Percentiles rank a stretch among this genome's conserved stretches.
Conservation (phyloP, 2,113 vertebrate species). For the Herpailurus yagouaroundi region DNA sequence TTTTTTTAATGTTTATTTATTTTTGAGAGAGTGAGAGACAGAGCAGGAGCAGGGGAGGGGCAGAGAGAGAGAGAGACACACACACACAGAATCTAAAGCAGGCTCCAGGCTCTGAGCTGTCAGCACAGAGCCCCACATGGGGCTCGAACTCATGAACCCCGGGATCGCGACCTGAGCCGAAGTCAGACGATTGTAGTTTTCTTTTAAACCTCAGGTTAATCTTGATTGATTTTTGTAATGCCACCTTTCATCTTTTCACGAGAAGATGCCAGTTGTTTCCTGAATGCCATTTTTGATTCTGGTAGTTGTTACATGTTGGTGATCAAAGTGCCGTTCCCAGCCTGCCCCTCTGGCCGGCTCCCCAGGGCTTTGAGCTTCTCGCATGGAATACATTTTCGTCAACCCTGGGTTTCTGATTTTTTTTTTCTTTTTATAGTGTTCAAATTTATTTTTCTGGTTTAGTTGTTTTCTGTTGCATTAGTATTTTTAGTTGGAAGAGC, state of each 20-base stretch:
- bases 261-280: neutral
- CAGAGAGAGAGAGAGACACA: too few species aligned
- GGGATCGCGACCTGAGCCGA: too few species aligned
- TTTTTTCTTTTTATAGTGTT: neutral
- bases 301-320: neutral
- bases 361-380: neutral
- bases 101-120: too few species aligned
- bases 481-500: neutral
- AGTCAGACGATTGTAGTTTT: neutral
- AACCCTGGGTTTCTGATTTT: neutral
- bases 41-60: too few species aligned
- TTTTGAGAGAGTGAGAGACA: too few species aligned
- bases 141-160: too few species aligned
- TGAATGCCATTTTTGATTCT: neutral
- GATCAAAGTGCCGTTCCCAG: neutral
- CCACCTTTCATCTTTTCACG: neutral
- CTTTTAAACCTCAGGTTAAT: neutral
- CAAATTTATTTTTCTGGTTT: neutral
- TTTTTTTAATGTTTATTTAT: neutral
- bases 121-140: too few species aligned
- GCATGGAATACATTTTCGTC: neutral
- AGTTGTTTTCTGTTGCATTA: neutral
- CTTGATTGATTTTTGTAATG: slow-evolving; percentile 1
- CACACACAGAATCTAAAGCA: too few species aligned
- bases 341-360: neutral